These are phyloP conservation scores for Tachina grossa DNA, from an alignment of 2,888 invertebrate species.

Conservation along the genomic window DNA sequence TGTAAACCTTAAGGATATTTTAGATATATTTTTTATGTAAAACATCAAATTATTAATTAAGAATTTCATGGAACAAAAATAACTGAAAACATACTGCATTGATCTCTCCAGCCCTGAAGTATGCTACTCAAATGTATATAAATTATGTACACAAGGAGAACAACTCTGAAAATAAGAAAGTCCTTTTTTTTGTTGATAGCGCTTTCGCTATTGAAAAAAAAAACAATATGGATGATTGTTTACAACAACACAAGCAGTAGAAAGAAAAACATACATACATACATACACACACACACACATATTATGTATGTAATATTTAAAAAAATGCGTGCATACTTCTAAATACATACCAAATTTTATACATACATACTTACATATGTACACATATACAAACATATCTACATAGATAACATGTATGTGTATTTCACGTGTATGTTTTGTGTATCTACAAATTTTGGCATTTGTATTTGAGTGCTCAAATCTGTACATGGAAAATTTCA, in stretches of 20 bases:
- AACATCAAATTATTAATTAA: no score
- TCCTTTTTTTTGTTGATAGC: constrained; percentile 56
- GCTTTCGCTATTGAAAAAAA: constrained; percentile 65
- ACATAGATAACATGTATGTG: no score
- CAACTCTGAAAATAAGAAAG: constrained; percentile 48
- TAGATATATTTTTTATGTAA: no score
- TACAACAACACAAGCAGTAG: constrained; percentile 40
- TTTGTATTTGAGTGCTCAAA: no score
- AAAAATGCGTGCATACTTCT: constrained; percentile 54
- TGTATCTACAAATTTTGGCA: not conserved
- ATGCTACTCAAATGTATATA: not conserved
- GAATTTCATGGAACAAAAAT: not conserved
- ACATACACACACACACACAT: not conserved
- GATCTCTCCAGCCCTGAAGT: constrained; percentile 1
- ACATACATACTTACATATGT: not conserved
- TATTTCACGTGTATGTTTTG: not conserved
- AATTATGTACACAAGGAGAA: not conserved
- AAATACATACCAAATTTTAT: not conserved
- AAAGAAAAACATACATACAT: not conserved
- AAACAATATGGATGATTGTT: constrained; percentile 65
- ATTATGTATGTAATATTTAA: no score
- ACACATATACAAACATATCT: no score
- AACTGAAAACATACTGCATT: not conserved
- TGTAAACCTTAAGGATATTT: no score
- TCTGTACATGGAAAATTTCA: no score